A percentile compares a stretch with the other conserved stretches of the same genome.
These are phyloP conservation scores for Clytia hemisphaerica DNA, from an alignment of 30 jellyfish, hydroid and myxozoan species.

Conservation along the genomic window DNA sequence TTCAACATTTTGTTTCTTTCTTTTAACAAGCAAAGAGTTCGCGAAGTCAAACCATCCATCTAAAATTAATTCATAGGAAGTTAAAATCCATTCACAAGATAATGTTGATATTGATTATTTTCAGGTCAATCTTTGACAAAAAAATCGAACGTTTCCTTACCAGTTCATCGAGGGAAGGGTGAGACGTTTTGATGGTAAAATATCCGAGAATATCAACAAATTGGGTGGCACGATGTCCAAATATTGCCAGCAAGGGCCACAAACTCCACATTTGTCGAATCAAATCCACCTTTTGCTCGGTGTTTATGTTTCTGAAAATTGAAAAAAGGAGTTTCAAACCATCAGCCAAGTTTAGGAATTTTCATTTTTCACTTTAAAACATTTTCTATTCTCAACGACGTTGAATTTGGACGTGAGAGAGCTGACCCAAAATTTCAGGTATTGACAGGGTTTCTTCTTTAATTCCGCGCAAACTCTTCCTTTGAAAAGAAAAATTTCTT, in stretches of 20 bases:
- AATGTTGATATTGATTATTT: slow-evolving; percentile 17
- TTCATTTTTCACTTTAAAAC: no score
- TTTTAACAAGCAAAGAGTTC: slow-evolving; percentile 7
- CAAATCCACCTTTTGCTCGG: slow-evolving; percentile 51
- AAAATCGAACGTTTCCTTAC: slow-evolving; percentile 1
- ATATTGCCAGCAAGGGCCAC: slow-evolving; percentile 63
- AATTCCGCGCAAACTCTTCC: no score
- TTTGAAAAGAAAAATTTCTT: no score
- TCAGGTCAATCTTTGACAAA: slow-evolving; percentile 26
- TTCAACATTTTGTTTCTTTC: slow-evolving; percentile 28
- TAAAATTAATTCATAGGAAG: not conserved
- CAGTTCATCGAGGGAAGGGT: slow-evolving; percentile 25
- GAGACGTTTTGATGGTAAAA: slow-evolving; percentile 68
- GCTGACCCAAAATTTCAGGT: no score
- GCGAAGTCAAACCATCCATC: slow-evolving; percentile 11
- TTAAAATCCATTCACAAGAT: slow-evolving; percentile 15
- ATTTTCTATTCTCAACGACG: no score
- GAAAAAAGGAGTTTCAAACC: not conserved
- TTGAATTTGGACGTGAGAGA: no score
- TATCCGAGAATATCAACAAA: slow-evolving; percentile 88
- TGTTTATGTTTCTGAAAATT: slow-evolving; percentile 47
- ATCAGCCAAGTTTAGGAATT: not conserved
- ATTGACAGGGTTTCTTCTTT: no score
- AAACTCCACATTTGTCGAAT: slow-evolving; percentile 79
- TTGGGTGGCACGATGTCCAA: slow-evolving; percentile 95